Evolutionary conservation across 1,140 invertebrate genomes (phyloP).

Genomic region (Manduca sexta): DNA sequence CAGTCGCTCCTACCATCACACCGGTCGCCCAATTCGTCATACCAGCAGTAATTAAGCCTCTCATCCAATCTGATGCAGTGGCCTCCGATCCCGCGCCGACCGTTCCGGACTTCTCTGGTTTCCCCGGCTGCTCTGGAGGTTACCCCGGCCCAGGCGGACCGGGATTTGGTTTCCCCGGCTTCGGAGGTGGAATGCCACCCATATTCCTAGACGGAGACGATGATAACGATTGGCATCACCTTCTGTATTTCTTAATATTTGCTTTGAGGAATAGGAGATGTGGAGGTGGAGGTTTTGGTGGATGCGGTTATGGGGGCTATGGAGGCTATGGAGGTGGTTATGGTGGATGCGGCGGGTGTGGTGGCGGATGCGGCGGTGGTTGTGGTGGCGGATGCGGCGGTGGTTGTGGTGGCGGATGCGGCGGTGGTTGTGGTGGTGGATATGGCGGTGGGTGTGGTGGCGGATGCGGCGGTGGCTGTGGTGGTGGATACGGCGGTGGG

Average conservation of each 20-base stretch:
- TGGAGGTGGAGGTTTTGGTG: constrained; percentile 6
- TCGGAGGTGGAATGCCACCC: constrained; percentile 16
- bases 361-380: constrained; percentile 7
- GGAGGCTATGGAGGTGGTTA: not conserved
- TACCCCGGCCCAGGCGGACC: not conserved
- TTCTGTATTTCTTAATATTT: constrained; percentile 40
- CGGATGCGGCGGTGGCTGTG: constrained; percentile 4
- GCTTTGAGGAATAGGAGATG: constrained; percentile 25
- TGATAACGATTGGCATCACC: constrained; percentile 25
- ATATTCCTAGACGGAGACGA: constrained; percentile 27
- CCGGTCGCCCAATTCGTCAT: constrained; percentile 33
- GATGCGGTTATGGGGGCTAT: constrained; percentile 2
- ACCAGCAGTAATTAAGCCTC: constrained; percentile 32
- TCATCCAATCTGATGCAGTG: constrained; percentile 14
- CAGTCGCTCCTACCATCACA: constrained; percentile 22
- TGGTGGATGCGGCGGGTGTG: constrained; percentile 2
- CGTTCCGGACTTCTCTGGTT: constrained; percentile 3
- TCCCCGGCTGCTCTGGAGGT: not conserved
- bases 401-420: constrained; percentile 4
- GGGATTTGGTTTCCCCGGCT: constrained; percentile 4
- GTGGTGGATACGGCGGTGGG: constrained; percentile 1
- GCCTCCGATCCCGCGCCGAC: constrained; percentile 6
- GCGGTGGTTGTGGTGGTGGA: not conserved
- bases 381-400: constrained; percentile 4
- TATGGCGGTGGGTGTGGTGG: constrained; percentile 4